Evolutionary conservation across 1,140 invertebrate species (phyloP).

Genomic region (Drosophila punjabiensis): DNA sequence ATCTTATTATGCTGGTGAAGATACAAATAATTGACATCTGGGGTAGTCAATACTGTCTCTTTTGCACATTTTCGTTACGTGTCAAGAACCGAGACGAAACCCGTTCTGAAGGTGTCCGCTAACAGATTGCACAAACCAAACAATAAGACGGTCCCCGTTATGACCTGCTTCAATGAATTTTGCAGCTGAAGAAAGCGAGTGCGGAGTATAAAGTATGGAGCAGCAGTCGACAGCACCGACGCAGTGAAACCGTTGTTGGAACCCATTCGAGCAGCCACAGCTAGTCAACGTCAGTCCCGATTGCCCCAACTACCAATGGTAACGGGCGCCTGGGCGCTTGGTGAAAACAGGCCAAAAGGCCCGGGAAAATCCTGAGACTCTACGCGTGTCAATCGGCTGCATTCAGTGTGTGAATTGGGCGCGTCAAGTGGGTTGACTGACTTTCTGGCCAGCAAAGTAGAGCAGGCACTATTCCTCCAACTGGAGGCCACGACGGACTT

Average conservation of each 20-base stretch:
- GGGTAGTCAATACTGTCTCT: neutral
- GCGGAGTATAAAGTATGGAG: conserved; percentile 20
- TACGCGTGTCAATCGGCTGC: conserved; percentile 52
- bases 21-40: conserved; percentile 4
- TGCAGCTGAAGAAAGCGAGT: conserved; percentile 25
- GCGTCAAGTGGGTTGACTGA: conserved; percentile 12
- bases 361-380: neutral
- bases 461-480: conserved; percentile 23
- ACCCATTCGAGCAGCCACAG: conserved; percentile 48
- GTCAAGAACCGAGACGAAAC: conserved; percentile 12
- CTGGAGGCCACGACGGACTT: conserved; percentile 12
- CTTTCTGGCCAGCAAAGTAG: conserved; percentile 26
- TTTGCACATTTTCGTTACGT: conserved; percentile 43
- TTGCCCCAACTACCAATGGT: conserved; percentile 42
- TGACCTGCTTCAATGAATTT: conserved; percentile 75
- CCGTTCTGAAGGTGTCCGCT: conserved; percentile 28
- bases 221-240: conserved; percentile 41
- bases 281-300: conserved; percentile 42
- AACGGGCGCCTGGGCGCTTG: conserved; percentile 57
- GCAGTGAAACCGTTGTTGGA: conserved; percentile 59
- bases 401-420: neutral
- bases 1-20: neutral
- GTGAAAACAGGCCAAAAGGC: conserved; percentile 42
- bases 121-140: conserved; percentile 64
- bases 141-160: conserved; percentile 39